A percentile compares a stretch with the other conserved stretches of the same genome.
Conservation (phyloP, 2,797 vertebrate species). For the Hirundo rustica region DNA sequence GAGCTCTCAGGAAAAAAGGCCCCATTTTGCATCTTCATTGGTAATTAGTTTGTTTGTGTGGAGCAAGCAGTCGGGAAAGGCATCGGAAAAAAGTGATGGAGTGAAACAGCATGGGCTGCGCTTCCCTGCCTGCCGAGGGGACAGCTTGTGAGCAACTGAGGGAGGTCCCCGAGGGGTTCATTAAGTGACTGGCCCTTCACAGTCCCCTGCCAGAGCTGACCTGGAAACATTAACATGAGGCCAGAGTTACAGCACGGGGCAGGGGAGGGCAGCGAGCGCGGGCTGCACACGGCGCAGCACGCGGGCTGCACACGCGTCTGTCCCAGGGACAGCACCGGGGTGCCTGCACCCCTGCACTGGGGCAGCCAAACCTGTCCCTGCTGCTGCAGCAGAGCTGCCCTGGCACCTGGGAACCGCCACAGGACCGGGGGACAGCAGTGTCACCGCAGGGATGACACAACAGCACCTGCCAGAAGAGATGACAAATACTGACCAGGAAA, state of each 20-base stretch:
- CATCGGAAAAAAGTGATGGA: constrained; percentile 51
- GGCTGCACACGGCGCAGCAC: no score
- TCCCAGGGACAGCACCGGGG: not conserved
- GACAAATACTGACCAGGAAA: not conserved
- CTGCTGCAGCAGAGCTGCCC: not conserved
- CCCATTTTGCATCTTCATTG: constrained; percentile 66
- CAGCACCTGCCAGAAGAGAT: not conserved
- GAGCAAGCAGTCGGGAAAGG: constrained; percentile 67
- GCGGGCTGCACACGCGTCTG: rapidly evolving
- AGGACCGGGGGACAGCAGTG: rapidly evolving
- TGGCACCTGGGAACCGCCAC: not conserved
- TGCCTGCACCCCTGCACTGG: no score
- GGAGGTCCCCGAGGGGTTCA: constrained; percentile 80
- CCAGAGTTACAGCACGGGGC: not conserved
- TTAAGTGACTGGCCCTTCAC: constrained; percentile 80
- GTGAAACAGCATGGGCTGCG: constrained; percentile 69
- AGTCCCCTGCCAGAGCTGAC: constrained; percentile 76
- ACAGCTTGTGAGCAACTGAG: constrained; percentile 75
- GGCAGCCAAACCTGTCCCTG: not conserved
- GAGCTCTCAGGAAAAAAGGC: constrained; percentile 64
- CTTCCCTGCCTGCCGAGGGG: constrained; percentile 73
- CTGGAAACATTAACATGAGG: constrained; percentile 65
- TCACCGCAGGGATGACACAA: not conserved
- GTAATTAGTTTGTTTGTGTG: constrained; percentile 79
- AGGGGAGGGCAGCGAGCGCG: not conserved